phyloP scores from a whole-genome alignment of 2,888 invertebrate species.

The Marronus borbonicus region DNA sequence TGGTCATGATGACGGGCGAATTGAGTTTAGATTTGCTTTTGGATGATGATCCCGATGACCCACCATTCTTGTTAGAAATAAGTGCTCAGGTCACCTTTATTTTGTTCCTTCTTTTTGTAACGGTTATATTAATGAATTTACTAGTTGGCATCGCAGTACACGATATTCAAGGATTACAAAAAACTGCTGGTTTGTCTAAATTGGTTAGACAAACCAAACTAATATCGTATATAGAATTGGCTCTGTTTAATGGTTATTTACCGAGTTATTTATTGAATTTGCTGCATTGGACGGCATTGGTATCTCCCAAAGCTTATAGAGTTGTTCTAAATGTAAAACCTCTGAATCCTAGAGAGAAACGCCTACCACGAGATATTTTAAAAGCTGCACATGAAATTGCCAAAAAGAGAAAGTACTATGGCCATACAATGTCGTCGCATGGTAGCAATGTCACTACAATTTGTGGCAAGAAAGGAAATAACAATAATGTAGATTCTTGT shows the following conservation, averaged over 20 bases:
- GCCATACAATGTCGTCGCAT: constrained; percentile 79
- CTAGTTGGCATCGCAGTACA: constrained; percentile 91
- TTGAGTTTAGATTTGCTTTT: constrained; percentile 83
- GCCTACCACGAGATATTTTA: constrained; percentile 85
- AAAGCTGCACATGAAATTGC: constrained; percentile 87
- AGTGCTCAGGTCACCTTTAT: constrained; percentile 89
- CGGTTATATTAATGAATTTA: constrained; percentile 89
- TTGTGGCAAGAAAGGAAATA: constrained; percentile 77
- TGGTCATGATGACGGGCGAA: constrained; percentile 93
- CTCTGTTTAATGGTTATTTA: constrained; percentile 84
- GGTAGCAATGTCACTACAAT: constrained; percentile 77
- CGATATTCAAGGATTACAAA: constrained; percentile 88
- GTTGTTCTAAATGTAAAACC: constrained; percentile 89
- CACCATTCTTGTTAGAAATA: constrained; percentile 83
- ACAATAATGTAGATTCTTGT: constrained; percentile 73
- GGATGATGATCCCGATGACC: constrained; percentile 83
- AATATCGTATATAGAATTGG: constrained; percentile 89
- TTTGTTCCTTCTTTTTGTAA: constrained; percentile 86
- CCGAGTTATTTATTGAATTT: constrained; percentile 83
- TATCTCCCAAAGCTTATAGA: constrained; percentile 86
- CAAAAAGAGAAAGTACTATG: constrained; percentile 81
- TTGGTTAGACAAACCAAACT: constrained; percentile 88
- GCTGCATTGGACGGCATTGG: constrained; percentile 83
- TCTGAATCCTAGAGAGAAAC: constrained; percentile 86
- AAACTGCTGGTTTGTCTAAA: constrained; percentile 88